These are phyloP conservation scores for Siniperca obscura DNA, from an alignment of 2,797 vertebrate genomes.

Conservation along the genomic window DNA sequence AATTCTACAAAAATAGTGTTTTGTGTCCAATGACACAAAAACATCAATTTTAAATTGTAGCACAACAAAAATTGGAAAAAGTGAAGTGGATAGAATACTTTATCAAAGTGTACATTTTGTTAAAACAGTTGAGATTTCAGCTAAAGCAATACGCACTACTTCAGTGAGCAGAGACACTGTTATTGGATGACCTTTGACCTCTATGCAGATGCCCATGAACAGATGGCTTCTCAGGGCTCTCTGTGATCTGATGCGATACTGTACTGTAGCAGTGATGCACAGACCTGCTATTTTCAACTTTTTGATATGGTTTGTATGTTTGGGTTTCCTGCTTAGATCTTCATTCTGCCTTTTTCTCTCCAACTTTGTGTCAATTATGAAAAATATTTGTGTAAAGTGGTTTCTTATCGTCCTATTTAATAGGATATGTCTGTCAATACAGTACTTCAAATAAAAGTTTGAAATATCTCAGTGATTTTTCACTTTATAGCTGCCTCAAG, in stretches of 20 bases:
- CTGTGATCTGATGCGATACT: constrained; percentile 30
- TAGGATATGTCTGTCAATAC: constrained; percentile 22
- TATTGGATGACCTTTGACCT: constrained; percentile 39
- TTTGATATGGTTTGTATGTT: constrained; percentile 64
- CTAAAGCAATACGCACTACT: constrained; percentile 29
- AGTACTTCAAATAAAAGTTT: constrained; percentile 59
- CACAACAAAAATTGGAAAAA: constrained; percentile 7
- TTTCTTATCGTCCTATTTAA: constrained; percentile 49
- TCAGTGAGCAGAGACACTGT: constrained; percentile 12
- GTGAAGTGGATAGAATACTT: background rate
- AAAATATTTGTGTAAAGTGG: constrained; percentile 44
- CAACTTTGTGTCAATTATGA: constrained; percentile 35
- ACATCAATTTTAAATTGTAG: constrained; percentile 6
- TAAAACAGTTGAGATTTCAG: background rate
- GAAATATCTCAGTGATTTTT: constrained; percentile 12
- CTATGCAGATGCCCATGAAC: constrained; percentile 45
- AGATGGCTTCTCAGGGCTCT: constrained; percentile 58
- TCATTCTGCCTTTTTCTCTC: constrained; percentile 31
- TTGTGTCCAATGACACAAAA: background rate
- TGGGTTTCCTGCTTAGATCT: constrained; percentile 38
- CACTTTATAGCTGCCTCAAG: background rate
- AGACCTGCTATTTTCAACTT: constrained; percentile 53
- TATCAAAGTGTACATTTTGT: constrained; percentile 13
- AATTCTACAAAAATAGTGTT: constrained; percentile 13
- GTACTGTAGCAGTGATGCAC: constrained; percentile 19